Evolutionary conservation across 2,797 vertebrate species (phyloP).

Genomic region (Acanthornis magna): DNA sequence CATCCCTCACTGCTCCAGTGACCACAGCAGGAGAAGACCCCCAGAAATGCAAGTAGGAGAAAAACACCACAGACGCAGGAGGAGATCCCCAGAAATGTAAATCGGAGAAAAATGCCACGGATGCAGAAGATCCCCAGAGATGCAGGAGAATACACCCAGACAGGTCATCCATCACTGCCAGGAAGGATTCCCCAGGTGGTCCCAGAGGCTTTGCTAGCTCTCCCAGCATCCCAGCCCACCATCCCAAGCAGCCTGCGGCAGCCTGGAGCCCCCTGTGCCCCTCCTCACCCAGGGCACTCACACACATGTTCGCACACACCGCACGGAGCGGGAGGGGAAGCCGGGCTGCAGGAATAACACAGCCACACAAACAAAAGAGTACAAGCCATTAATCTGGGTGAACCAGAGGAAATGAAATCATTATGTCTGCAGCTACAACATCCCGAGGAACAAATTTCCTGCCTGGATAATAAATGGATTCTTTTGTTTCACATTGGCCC

Average conservation of each 20-base stretch:
- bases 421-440: constrained; percentile 79
- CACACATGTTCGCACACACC: background rate
- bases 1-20: rapidly evolving
- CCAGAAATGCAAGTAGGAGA: background rate
- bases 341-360: constrained; percentile 29
- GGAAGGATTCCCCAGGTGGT: background rate
- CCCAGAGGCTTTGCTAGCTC: background rate
- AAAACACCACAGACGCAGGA: background rate
- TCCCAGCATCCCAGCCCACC: background rate
- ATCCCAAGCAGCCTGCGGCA: background rate
- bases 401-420: constrained; percentile 81
- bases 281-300: background rate
- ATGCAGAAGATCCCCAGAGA: background rate
- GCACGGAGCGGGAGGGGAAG: background rate
- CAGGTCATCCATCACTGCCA: background rate
- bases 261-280: background rate
- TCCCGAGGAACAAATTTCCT: constrained; percentile 82
- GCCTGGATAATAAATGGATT: constrained; percentile 82
- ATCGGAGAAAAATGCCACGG: background rate
- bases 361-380: constrained; percentile 59
- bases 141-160: background rate
- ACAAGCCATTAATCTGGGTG: constrained; percentile 75
- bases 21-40: rapidly evolving
- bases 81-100: background rate
- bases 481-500: constrained; percentile 76